Evolutionary conservation across 2,113 vertebrate species (phyloP), one percentile per base, ranked within the genome.

Genomic region (Ginglymostoma cirratum): DNA sequence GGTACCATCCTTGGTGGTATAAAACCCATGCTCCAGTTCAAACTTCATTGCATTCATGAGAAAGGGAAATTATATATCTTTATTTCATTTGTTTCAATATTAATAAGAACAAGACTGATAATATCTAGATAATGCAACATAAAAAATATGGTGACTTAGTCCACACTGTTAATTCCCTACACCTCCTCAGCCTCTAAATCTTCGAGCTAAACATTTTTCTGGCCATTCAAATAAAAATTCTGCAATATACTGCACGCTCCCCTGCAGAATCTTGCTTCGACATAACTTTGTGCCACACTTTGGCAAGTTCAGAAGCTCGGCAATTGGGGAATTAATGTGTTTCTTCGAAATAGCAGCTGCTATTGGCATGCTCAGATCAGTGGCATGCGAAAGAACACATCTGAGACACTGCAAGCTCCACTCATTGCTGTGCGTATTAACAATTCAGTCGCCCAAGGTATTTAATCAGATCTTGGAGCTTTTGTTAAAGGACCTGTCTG

Each of bases 391-490:
- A 72, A 95, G 24, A 48, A 38, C 66, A 69, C 38, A 45, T 94
- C 10, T 94, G 65, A 94, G 66, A 45, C 38, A 69, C 94, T 95
- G 94, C 42, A 70, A 95, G 38, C 94, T 72, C 67, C 69, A 95
- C 45, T 70, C 93, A 72, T 24, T 72, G 93, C 42, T 72, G 69
- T 30, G 30, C 42, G 45, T 72, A 94, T 94, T 69, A 95, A 72
- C 67, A 95, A 72, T 72, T 72, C 94, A 70, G 94, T 95, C 70
- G 69, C 94, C 69, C 69, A 70, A 72, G 69, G 61, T 93, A 93
- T 93, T 93, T 93, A 93, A 66, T 93, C 89, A 93, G 89, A 93
- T 93, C 94, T 72, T 72, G 94, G 67, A 95, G 67, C 94, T 72
- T 72, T 95, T 72, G 69, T 95, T 72, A 70, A 95, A 95, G 94